Base-by-base conservation (phyloP, 2,888 invertebrate genomes). In the Noctua comes region DNA sequence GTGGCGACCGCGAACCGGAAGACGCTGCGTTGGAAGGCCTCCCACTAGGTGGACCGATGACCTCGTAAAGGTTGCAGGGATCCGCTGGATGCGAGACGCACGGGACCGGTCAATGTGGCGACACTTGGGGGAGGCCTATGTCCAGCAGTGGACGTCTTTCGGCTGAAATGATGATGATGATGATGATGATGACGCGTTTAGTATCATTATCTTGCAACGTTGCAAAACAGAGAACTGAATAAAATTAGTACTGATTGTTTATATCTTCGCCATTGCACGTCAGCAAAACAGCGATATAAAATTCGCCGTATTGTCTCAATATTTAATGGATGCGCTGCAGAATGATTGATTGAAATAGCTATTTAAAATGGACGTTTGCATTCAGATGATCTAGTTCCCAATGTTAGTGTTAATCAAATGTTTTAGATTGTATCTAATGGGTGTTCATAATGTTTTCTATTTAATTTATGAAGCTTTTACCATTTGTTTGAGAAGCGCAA, bases 381-480 rank as follows among this genome's bases (percentile, higher is more conserved):
- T 66, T 66, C 43, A 59, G 31, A 78, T 59, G 70, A 51, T 80
- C 69, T 51, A 79, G 59, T 70, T 80, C 13, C 51, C 51, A 59
- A 66, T n/a, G 68, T 11, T 46, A 64, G 68, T 68, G 65, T 66
- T 84, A 24, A 70, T 79, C 69, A 46, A 79, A 79, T 84, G 43
- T 70, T 80, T 80, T 59, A 43, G 3, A 79, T 59, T 48, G 24
- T 48, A 36, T 81, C 66, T 66, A 77, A 64, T 83, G 77, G 59
- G n/a, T 54, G 54, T 66, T 80, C 59, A 27, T 79, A 80, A 80
- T 59, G 80, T 66, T 66, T 84, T 59, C 51, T 70, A 75, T 83
- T 72, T 85, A 80, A 80, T 80, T 84, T 80, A 80, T 80, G 59
- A 24, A 65, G 80, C 59, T 80, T 80, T 80, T 66, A 68, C 8